Evolutionary conservation across 1,140 invertebrate species (phyloP).

Genomic region (Aleiodes sp.): DNA sequence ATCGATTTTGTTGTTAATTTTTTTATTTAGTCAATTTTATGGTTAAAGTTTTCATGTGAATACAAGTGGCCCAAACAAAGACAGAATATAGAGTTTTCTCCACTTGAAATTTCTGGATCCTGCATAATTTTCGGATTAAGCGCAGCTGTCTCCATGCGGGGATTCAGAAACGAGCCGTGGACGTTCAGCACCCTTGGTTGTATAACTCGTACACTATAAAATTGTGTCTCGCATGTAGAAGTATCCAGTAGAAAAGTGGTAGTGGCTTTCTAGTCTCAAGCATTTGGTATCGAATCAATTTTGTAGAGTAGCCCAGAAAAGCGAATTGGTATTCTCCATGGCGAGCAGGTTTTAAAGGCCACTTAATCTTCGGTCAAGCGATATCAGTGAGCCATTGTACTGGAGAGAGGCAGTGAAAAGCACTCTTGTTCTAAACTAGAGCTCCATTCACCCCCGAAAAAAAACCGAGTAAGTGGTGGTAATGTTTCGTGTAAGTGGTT

Average conservation of each 20-base stretch:
- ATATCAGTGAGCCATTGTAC: constrained; percentile 17
- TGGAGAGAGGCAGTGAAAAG: constrained; percentile 5
- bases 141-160: constrained; percentile 1
- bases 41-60: no score
- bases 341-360: constrained; percentile 4
- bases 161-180: neutral
- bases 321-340: constrained; percentile 8
- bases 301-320: neutral
- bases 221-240: neutral
- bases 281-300: neutral
- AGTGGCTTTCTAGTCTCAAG: neutral
- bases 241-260: neutral
- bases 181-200: constrained; percentile 1
- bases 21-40: no score
- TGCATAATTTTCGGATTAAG: constrained; percentile 17
- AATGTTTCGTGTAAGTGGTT: constrained; percentile 29
- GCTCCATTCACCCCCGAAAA: no score
- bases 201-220: neutral
- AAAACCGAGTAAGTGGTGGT: constrained; percentile 23
- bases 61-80: neutral
- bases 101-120: neutral
- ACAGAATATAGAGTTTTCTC: no score
- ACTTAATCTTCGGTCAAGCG: constrained; percentile 15
- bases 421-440: neutral
- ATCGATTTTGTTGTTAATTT: no score